Percentiles rank a stretch among this genome's conserved stretches.
These are phyloP conservation scores for Phoenicopterus ruber DNA, from an alignment of 2,113 vertebrate genomes.

Conservation along the genomic window DNA sequence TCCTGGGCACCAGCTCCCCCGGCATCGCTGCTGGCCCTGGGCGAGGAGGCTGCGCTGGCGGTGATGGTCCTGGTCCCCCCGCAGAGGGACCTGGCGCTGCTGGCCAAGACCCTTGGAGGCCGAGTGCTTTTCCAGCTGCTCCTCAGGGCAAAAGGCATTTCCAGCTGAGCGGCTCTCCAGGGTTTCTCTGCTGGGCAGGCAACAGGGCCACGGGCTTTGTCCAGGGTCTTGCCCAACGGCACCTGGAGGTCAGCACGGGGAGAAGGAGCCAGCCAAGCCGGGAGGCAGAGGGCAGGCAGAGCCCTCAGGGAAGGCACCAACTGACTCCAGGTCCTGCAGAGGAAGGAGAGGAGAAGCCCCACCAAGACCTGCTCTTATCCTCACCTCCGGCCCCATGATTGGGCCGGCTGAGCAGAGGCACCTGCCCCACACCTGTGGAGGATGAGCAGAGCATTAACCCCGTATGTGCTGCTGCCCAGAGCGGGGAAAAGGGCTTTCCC, in stretches of 20 bases:
- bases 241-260: accelerated
- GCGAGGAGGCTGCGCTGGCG: accelerated
- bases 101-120: accelerated
- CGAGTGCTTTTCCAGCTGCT: not conserved
- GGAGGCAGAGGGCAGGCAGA: not conserved
- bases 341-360: accelerated
- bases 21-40: accelerated
- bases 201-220: not conserved
- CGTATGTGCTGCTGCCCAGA: accelerated
- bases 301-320: not conserved
- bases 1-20: not conserved
- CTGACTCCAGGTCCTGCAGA: accelerated
- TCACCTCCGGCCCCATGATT: not conserved
- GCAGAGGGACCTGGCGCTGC: not conserved
- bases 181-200: not conserved
- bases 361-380: not conserved
- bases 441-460: not conserved
- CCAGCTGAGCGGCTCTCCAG: not conserved
- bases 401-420: not conserved
- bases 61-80: accelerated
- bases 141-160: not conserved
- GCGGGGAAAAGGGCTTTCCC: not conserved
- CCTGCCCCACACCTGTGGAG: not conserved
- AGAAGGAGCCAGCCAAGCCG: not conserved
- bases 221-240: not conserved